A percentile compares a stretch with the other conserved stretches of the same genome.
Evolutionary conservation across 2,113 vertebrate species (phyloP).

Genomic region (Oncorhynchus kisutch): DNA sequence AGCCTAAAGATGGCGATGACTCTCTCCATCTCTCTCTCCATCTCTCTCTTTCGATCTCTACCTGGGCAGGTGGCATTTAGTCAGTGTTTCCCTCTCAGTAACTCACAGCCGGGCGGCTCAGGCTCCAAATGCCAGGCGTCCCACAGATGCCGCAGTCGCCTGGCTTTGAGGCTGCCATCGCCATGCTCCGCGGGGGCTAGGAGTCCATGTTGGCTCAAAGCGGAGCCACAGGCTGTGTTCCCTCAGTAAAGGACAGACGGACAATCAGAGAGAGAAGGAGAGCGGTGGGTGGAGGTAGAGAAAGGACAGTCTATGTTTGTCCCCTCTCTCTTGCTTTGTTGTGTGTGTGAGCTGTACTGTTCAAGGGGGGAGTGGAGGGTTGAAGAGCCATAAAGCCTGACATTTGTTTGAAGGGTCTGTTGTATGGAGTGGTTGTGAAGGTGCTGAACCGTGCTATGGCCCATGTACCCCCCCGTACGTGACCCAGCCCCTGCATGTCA

Average conservation of each 20-base stretch:
- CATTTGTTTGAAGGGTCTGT: conserved; percentile 78
- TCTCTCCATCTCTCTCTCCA: conserved; percentile 20
- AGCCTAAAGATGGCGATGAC: not conserved
- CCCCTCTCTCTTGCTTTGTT: conserved; percentile 60
- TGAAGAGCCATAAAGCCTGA: conserved; percentile 74
- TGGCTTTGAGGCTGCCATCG: conserved; percentile 63
- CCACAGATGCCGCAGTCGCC: conserved; percentile 51
- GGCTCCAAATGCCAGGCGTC: conserved; percentile 79
- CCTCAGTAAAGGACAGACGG: conserved; percentile 77
- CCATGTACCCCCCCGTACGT: conserved; percentile 65
- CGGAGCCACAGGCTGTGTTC: conserved; percentile 74
- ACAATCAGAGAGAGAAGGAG: conserved; percentile 69
- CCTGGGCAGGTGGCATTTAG: conserved; percentile 78
- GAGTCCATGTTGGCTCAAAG: conserved; percentile 75
- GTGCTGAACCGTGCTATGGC: conserved; percentile 64
- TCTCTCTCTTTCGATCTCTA: conserved; percentile 53
- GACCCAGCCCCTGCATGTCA: conserved; percentile 67
- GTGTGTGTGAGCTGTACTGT: conserved; percentile 68
- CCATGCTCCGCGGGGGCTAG: conserved; percentile 58
- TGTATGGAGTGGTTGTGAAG: conserved; percentile 68
- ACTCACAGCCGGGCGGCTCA: conserved; percentile 67
- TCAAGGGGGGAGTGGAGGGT: conserved; percentile 67
- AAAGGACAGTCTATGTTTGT: conserved; percentile 69
- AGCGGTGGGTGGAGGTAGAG: conserved; percentile 33
- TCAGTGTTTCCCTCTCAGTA: conserved; percentile 73